Percentiles rank a stretch among this genome's conserved stretches.
Evolutionary conservation across 2,113 vertebrate genomes (phyloP).

Genomic region (Aptenodytes patagonicus): DNA sequence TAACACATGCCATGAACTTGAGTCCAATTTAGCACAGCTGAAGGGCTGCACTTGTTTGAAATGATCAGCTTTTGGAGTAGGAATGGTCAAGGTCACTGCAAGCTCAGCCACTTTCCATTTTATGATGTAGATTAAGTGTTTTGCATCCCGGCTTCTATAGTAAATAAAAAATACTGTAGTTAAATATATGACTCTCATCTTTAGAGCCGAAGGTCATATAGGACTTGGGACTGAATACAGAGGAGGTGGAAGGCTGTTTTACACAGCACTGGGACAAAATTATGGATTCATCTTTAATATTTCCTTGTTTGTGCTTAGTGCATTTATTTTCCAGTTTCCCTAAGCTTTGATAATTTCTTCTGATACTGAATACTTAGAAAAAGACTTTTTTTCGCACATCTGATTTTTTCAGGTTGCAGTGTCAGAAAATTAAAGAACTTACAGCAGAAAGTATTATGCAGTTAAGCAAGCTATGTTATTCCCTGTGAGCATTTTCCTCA

Average conservation of each 20-base stretch:
- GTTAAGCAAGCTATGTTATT: not conserved
- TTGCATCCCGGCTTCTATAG: conserved; percentile 45
- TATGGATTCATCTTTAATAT: not conserved
- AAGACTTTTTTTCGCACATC: not conserved
- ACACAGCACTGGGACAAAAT: not conserved
- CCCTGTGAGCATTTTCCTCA: not conserved
- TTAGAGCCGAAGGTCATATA: conserved; percentile 35
- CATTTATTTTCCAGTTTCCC: not conserved
- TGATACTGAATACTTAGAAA: not conserved
- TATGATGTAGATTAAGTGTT: conserved; percentile 54
- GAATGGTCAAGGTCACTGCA: conserved; percentile 51
- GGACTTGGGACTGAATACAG: conserved; percentile 14
- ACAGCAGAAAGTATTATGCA: not conserved
- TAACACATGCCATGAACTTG: not conserved
- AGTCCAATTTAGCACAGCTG: not conserved
- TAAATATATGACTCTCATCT: conserved; percentile 52
- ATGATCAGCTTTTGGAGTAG: not conserved
- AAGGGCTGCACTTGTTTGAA: not conserved
- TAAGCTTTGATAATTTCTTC: conserved; percentile 9
- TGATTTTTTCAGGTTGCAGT: not conserved
- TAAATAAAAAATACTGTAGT: conserved; percentile 65
- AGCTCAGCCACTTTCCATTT: conserved; percentile 36
- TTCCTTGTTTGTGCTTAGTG: not conserved
- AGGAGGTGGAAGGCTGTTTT: not conserved
- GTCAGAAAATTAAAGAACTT: not conserved